Evolutionary conservation across 2,113 vertebrate genomes (phyloP), one percentile per base, ranked within the genome.

Genomic region (Ranitomeya imitator): DNA sequence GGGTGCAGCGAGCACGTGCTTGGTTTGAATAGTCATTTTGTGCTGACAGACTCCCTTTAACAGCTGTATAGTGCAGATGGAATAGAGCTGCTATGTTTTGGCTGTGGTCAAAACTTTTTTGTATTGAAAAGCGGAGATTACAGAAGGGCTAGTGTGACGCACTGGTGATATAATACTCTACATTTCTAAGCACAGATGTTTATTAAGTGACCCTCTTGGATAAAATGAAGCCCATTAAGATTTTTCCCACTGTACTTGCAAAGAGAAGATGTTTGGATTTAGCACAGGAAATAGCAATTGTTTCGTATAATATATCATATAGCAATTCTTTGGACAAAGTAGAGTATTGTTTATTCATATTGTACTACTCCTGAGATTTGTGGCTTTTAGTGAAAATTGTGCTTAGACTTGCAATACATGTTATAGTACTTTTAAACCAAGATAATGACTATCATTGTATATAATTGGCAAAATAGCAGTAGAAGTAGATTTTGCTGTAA

Each of bases 191-290:
- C 26, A 80, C 79, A 80, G 79, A 80, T 80, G 79, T 60, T 80
- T 80, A 80, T 31, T 80, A 60, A 80, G 60, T 80, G 19, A 52
- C 79, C 26, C 23, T 37, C 37, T 57, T 60, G 78, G 31, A 18
- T 59, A 59, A 59, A 55, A 60, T 60, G 31, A 19, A 60, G 7
- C 7, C 79, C 23, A 60, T 80, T 80, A 60, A 60, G 55, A 19
- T 80, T 80, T 60, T 80, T 57, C 55, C 26, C 59, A 80, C 79
- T 60, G 19, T 80, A 60, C 79, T 52, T 37, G 79, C 79, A 80
- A 80, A 57, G 55, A 60, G 57, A 57, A 55, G 79, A 60, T 55
- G 55, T 8, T 80, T 60, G 79, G 23, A 80, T 60, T 60, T 37
- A 57, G 60, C 23, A 60, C 79, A 80, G 79, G 79, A 80, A 80